These are phyloP conservation scores for Phyllotis vaccarum DNA, from an alignment of 2,797 vertebrate genomes.

Conservation along the genomic window DNA sequence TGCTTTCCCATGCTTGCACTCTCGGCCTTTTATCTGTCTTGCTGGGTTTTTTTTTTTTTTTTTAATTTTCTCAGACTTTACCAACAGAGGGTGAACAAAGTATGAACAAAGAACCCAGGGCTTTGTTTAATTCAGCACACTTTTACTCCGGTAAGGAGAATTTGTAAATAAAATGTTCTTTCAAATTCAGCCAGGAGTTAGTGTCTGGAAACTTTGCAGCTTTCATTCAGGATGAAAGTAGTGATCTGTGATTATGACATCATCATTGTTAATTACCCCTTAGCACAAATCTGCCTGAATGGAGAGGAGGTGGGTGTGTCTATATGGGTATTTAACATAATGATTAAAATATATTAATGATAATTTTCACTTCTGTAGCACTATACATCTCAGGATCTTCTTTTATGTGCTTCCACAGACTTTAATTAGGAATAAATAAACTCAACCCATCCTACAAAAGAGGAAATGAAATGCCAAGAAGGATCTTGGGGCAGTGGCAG, in stretches of 20 bases:
- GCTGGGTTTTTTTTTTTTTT: background rate
- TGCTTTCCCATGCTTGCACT: conserved; percentile 40
- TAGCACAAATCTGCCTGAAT: conserved; percentile 67
- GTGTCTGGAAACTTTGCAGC: conserved; percentile 59
- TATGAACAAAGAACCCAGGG: conserved; percentile 22
- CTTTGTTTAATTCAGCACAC: conserved; percentile 8
- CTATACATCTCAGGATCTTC: conserved; percentile 53
- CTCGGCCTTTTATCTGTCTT: conserved; percentile 52
- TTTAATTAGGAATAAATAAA: conserved; percentile 75
- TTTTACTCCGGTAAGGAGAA: conserved; percentile 19
- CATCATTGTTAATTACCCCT: conserved; percentile 63
- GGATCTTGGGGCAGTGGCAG: background rate
- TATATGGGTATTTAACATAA: conserved; percentile 55
- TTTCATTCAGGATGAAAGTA: conserved; percentile 65
- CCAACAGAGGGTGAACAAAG: background rate
- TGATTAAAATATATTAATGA: conserved; percentile 80
- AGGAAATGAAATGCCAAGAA: conserved; percentile 51
- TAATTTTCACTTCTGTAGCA: conserved; percentile 75
- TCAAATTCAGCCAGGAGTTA: conserved; percentile 51
- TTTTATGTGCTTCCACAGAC: conserved; percentile 52
- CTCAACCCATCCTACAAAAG: conserved; percentile 57
- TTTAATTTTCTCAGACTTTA: conserved; percentile 23
- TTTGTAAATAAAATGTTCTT: conserved; percentile 47
- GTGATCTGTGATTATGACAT: conserved; percentile 46
- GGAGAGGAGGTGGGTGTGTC: conserved; percentile 67